These are phyloP conservation scores for Epiblema foenella DNA, from an alignment of 2,888 invertebrate genomes.

Conservation along the genomic window DNA sequence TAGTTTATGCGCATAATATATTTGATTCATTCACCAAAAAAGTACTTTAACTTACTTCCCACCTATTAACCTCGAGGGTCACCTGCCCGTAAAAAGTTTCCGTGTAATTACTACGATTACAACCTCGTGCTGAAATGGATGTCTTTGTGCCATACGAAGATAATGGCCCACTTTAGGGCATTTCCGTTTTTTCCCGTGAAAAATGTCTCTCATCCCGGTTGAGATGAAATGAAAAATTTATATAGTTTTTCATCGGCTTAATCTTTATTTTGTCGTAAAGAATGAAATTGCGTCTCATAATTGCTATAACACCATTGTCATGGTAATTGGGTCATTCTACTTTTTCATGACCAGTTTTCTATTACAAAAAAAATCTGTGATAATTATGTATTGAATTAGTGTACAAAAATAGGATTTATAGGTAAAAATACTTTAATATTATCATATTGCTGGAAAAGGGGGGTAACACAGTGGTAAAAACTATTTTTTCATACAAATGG, in stretches of 20 bases:
- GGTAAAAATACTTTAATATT: no score
- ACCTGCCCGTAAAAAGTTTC: constrained; percentile 37
- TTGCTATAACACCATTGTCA: no score
- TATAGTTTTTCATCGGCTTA: constrained; percentile 36
- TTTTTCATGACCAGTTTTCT: no score
- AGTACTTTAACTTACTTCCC: constrained; percentile 11
- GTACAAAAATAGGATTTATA: no score
- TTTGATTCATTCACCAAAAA: neutral
- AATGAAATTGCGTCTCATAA: constrained; percentile 15
- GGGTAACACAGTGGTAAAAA: no score
- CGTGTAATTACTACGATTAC: constrained; percentile 44
- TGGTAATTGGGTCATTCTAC: no score
- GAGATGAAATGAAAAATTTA: constrained; percentile 46
- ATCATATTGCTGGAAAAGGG: no score
- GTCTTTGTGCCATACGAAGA: constrained; percentile 50
- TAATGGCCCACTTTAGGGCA: constrained; percentile 54
- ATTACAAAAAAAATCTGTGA: no score
- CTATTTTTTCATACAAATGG: no score
- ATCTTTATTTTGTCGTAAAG: constrained; percentile 19
- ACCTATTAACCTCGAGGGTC: constrained; percentile 25
- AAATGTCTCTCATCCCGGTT: constrained; percentile 48
- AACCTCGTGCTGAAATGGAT: constrained; percentile 46
- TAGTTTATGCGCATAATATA: neutral
- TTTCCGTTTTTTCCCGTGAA: constrained; percentile 52
- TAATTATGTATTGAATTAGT: no score